Percentiles rank a stretch among this genome's conserved stretches.
These are phyloP conservation scores for Drosophila vallismaia DNA, from an alignment of 2,888 invertebrate genomes.

Conservation along the genomic window DNA sequence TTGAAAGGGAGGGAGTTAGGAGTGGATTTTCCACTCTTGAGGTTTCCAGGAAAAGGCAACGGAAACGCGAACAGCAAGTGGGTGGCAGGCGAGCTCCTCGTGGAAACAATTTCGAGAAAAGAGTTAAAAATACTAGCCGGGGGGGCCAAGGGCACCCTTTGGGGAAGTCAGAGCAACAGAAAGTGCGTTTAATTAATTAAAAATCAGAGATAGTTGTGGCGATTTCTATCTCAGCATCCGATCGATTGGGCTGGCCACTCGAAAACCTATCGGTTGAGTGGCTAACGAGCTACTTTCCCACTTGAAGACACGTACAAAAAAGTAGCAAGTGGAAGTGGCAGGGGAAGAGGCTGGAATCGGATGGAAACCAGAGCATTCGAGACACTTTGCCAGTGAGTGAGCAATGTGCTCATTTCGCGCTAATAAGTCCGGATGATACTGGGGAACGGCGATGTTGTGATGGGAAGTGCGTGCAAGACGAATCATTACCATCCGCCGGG, in stretches of 20 bases:
- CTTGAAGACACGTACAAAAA: conserved; percentile 59
- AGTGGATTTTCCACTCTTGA: conserved; percentile 70
- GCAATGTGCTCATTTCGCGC: conserved; percentile 65
- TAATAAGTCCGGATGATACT: conserved; percentile 59
- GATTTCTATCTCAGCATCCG: too few relatives aligned
- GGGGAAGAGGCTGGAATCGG: too few relatives aligned
- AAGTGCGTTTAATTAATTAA: too few relatives aligned
- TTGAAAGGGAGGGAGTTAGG: conserved; percentile 14
- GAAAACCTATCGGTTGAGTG: conserved; percentile 55
- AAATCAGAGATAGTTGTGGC: too few relatives aligned
- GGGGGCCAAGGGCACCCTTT: neutral
- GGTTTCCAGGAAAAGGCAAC: conserved; percentile 63
- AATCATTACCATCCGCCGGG: conserved; percentile 62
- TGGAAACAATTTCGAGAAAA: neutral
- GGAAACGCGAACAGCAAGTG: conserved; percentile 72
- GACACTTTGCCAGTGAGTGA: neutral
- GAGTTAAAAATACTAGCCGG: neutral
- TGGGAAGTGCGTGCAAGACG: conserved; percentile 40
- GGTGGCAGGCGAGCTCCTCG: conserved; percentile 59
- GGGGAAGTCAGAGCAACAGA: too few relatives aligned
- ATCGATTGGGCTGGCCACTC: neutral
- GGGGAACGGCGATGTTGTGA: conserved; percentile 1
- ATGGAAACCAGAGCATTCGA: too few relatives aligned
- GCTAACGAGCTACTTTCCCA: conserved; percentile 75
- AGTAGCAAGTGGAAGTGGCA: neutral